A percentile compares a stretch with the other conserved stretches of the same genome.
phyloP scores from a whole-genome alignment of 2,888 invertebrate genomes.

The Pecten maximus region DNA sequence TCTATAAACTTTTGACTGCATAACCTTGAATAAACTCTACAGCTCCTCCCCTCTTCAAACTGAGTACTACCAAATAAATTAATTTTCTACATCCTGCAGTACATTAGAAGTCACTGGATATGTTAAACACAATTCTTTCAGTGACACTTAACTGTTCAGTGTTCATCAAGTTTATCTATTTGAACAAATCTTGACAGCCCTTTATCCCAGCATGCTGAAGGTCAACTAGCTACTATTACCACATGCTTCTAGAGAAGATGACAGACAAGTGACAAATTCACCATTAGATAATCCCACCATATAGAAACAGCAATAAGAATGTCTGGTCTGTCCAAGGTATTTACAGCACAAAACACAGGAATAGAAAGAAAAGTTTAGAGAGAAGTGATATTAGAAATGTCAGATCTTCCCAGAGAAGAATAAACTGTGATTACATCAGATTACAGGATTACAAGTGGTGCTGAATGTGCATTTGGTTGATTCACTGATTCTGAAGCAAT shows the following conservation, averaged over 20 bases:
- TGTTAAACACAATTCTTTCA: no score
- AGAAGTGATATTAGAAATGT: no score
- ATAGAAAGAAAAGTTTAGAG: neutral
- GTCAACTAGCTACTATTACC: neutral
- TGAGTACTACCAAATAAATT: no score
- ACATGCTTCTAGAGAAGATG: neutral
- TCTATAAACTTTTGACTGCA: no score
- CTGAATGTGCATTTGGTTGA: neutral
- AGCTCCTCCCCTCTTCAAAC: no score
- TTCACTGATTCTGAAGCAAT: constrained; percentile 14
- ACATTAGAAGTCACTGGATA: no score
- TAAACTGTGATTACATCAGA: neutral
- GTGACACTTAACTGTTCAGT: no score
- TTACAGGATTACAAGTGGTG: neutral
- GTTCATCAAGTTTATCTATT: no score
- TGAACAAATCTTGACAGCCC: neutral
- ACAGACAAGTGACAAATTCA: neutral
- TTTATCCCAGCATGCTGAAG: neutral
- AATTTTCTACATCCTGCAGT: no score
- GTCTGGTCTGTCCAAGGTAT: neutral
- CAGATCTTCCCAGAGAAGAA: no score
- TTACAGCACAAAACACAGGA: neutral
- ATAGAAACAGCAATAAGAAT: neutral
- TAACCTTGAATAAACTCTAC: no score
- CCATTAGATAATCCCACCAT: neutral